Percentiles rank a stretch among this genome's conserved stretches.
These are phyloP conservation scores for Paramormyrops hopkinsi DNA, from an alignment of 2,797 vertebrate genomes.

Conservation along the genomic window DNA sequence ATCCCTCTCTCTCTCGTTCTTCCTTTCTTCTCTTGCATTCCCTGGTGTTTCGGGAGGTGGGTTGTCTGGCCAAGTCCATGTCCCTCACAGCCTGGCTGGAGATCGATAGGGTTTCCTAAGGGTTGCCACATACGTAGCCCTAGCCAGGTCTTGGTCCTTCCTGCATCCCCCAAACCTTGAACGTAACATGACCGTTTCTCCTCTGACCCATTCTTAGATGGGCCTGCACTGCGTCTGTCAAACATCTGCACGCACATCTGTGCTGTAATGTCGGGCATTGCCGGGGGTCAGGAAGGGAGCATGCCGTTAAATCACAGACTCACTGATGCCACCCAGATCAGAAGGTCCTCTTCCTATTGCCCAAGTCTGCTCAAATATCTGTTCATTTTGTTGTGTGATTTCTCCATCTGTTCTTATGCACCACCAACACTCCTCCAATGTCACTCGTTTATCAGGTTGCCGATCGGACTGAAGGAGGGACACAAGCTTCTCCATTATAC, in stretches of 20 bases:
- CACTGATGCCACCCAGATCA: neutral
- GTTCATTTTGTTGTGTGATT: neutral
- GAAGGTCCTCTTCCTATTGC: neutral
- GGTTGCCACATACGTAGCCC: neutral
- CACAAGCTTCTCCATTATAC: neutral
- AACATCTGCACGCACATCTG: neutral
- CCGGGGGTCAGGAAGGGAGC: neutral
- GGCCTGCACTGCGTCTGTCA: neutral
- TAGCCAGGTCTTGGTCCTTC: no score
- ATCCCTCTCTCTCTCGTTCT: neutral
- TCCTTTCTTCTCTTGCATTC: neutral
- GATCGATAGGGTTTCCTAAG: neutral
- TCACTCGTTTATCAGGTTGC: neutral
- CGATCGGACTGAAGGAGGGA: neutral
- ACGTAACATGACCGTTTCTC: neutral
- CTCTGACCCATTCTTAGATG: neutral
- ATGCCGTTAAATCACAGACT: neutral
- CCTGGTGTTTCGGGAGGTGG: neutral
- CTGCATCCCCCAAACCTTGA: neutral
- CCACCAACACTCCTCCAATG: neutral
- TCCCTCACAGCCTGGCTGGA: neutral
- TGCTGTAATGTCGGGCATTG: neutral
- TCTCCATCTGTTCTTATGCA: neutral
- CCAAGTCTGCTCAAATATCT: neutral
- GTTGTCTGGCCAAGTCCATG: neutral